Base-by-base conservation (phyloP, 2,797 vertebrate species). In the Acropternis orthonyx region DNA sequence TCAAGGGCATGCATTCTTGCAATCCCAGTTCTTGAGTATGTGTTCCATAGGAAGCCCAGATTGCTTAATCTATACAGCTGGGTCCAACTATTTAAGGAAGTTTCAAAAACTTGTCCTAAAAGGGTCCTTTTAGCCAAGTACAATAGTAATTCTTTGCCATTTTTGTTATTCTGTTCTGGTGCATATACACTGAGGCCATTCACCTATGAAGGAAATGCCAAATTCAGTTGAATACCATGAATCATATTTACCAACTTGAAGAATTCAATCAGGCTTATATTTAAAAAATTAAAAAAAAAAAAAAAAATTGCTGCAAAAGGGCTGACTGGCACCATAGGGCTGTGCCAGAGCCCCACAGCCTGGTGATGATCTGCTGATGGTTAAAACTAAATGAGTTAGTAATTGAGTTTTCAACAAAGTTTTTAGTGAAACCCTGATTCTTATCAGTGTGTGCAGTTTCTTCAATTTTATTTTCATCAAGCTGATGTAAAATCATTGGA, bases 1-100 rank as follows among this genome's bases (percentile, higher is more conserved):
- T 2, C n/a, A 74, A 71, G 16, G 21, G 2, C 3, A 4, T 18
- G 13, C 0, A 3, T 5, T 67, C 20, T 23, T 85, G 6, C 13
- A 90, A 44, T 18, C 6, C 22, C 41, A 18, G 30, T 51, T 75
- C 49, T 75, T 43, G 49, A 22, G 2, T 32, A 46, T 5, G 6
- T 2, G 3, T 41, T 61, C 23, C 2, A 2, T 14, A 39, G 4
- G 26, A 18, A 88, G 14, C 9, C 23, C 39, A 34, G 27, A 59
- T 88, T 75, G 36, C 59, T 65, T 26, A 43, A 22, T 37, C 19
- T 49, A 2, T 12, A 27, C 0, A 36, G 14, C 6, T 32, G 9
- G 7, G 19, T 30, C 30, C 21, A 48, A 14, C 10, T 69, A 13
- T 26, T 62, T 58, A 43, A 83, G 30, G 17, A 76, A 80, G 4